These are phyloP conservation scores for Atta colombica DNA, from an alignment of 1,140 invertebrate species.

Conservation along the genomic window DNA sequence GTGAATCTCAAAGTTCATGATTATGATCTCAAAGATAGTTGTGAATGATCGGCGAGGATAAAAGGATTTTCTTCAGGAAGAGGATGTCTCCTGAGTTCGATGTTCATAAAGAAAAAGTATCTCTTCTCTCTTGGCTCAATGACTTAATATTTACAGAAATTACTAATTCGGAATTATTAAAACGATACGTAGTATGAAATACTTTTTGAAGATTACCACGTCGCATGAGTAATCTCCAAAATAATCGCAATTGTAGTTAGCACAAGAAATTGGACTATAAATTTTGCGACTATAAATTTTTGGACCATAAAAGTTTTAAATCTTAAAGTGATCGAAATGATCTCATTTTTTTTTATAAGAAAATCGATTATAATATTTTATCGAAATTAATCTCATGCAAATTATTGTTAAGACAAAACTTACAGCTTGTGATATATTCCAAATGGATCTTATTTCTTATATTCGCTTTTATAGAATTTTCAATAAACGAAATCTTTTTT, in stretches of 20 bases:
- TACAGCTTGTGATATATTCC: neutral
- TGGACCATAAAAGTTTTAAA: neutral
- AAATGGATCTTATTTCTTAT: neutral
- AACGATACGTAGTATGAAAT: neutral
- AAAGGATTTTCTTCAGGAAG: neutral
- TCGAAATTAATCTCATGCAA: conserved; percentile 6
- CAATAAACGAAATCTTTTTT: neutral
- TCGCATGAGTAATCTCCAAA: neutral
- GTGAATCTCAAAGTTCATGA: conserved; percentile 60
- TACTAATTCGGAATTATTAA: conserved; percentile 14
- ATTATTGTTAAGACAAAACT: neutral
- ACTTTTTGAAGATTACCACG: too few species aligned
- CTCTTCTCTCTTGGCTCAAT: neutral
- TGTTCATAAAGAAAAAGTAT: conserved; percentile 1
- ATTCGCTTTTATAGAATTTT: neutral
- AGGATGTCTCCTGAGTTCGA: neutral
- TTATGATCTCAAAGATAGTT: neutral
- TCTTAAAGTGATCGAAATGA: neutral
- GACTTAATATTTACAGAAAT: conserved; percentile 1
- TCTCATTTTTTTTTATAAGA: neutral
- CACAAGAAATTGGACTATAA: neutral
- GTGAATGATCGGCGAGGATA: conserved; percentile 7
- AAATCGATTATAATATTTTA: neutral
- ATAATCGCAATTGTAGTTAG: neutral
- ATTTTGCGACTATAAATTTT: neutral